Base-by-base conservation (phyloP, 2,888 invertebrate species). In the Frankliniella intonsa region DNA sequence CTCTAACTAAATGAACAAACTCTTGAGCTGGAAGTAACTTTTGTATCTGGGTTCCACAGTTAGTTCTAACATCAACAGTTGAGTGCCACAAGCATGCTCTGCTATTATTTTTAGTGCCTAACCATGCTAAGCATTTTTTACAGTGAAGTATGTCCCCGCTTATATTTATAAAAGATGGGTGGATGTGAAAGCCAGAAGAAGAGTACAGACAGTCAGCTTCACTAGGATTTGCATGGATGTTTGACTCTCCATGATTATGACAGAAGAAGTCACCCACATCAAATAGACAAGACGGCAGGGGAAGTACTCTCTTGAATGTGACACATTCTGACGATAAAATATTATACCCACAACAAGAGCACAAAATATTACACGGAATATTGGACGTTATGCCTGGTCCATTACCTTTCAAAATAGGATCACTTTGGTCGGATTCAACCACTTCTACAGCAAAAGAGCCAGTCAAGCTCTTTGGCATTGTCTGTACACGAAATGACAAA, bases 221-320 rank as follows among this genome's bases (percentile, higher is more conserved):
- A 27, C 84, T 83, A 69, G 84, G 83, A 50, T 81, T 50, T 55
- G 80, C 81, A 80, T 82, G 81, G 55, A 69, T 49, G 12, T 17
- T 22, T n/a, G 55, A 27, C 49, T 88, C 87, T 80, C 89, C 89
- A 80, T 86, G 86, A 0, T 89, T 89, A 84, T 93, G 92, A 85
- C 93, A 93, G 86, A 92, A 93, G 91, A 92, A 93, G 84, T 93
- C 93, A 0, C 90, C 89, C 86, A 90, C 89, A 85, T 92, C 92
- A 82, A 90, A 87, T 87, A 90, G 90, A 22, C 89, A 89, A 0
- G 91, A 90, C 0, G 93, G 93, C 82, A 93, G 86, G 82, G 92
- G 92, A 83, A 93, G 87, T 85, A 93, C 88, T 84, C 92, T 88
- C 80, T 89, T 87, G 87, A 92, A 92, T 80, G 88, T 88, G 0